Base-by-base conservation (phyloP, 2,888 invertebrate genomes). In the Meganola albula region DNA sequence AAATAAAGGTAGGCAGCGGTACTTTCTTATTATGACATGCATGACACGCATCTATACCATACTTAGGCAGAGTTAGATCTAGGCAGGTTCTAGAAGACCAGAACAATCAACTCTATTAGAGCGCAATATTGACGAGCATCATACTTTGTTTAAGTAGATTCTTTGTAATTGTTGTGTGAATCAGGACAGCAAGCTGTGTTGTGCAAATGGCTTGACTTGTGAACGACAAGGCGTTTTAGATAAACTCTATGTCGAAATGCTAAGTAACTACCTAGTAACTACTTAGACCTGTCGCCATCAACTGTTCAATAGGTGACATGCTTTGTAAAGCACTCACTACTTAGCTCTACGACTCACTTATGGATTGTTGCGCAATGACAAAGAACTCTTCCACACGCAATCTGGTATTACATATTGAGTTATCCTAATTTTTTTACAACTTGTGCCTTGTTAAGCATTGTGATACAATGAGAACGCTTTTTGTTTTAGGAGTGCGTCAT, bases 401-500 rank as follows among this genome's bases (percentile, higher is more conserved):
- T 7, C 16, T 23, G 6, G 7, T 9, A n/a, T n/a, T n/a, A n/a
- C n/a, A n/a, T n/a, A n/a, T n/a, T n/a, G n/a, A n/a, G n/a, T n/a
- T n/a, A n/a, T n/a, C n/a, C n/a, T n/a, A n/a, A n/a, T n/a, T n/a
- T n/a, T n/a, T n/a, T n/a, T n/a, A n/a, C n/a, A n/a, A n/a, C n/a
- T n/a, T n/a, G n/a, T n/a, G n/a, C n/a, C n/a, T n/a, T n/a, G n/a
- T n/a, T n/a, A n/a, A n/a, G n/a, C n/a, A n/a, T n/a, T n/a, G n/a
- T n/a, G n/a, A n/a, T n/a, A n/a, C n/a, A n/a, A n/a, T n/a, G n/a
- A n/a, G n/a, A n/a, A 4, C 16, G 8, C n/a, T 7, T 20, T 20
- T 20, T 20, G 4, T 20, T 20, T 3, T 20, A 95, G 95, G 95
- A 59, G 95, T 96, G 18, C 91, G 95, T 45, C 96, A 96, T 69